phyloP scores from a whole-genome alignment of 2,797 vertebrate genomes.

The Hipposideros larvatus region DNA sequence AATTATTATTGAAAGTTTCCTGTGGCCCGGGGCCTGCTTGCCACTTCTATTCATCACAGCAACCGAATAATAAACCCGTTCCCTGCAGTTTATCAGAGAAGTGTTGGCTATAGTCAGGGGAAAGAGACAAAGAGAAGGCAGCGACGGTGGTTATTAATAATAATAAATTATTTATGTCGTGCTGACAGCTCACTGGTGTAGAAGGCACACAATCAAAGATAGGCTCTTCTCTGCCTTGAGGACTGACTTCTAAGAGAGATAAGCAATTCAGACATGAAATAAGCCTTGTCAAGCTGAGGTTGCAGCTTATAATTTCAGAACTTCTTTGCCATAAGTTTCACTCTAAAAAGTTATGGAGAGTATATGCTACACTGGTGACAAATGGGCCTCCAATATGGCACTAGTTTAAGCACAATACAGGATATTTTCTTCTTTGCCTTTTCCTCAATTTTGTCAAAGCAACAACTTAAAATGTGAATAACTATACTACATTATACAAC shows the following conservation, averaged over 20 bases:
- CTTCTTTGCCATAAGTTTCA: neutral
- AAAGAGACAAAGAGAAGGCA: neutral
- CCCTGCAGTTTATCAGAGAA: neutral
- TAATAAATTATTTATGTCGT: slow-evolving; percentile 70
- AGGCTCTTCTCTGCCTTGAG: neutral
- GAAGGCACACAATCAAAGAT: neutral
- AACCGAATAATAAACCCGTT: neutral
- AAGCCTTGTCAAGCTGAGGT: neutral
- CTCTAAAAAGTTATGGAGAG: neutral
- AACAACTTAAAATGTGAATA: neutral
- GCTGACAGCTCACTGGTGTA: neutral
- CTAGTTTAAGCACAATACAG: neutral
- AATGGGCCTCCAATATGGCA: neutral
- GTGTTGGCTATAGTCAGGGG: neutral
- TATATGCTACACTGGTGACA: neutral
- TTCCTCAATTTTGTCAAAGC: neutral
- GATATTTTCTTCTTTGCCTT: neutral
- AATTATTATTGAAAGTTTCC: neutral
- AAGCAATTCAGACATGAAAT: slow-evolving; percentile 13
- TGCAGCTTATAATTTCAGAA: slow-evolving; percentile 33
- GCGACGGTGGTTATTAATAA: slow-evolving; percentile 54
- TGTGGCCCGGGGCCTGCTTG: neutral
- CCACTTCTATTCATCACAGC: neutral
- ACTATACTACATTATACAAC: neutral
- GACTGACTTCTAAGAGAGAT: slow-evolving; percentile 15